Evolutionary conservation across 2,113 vertebrate genomes (phyloP).

Genomic region (Ibidorhyncha struthersii): DNA sequence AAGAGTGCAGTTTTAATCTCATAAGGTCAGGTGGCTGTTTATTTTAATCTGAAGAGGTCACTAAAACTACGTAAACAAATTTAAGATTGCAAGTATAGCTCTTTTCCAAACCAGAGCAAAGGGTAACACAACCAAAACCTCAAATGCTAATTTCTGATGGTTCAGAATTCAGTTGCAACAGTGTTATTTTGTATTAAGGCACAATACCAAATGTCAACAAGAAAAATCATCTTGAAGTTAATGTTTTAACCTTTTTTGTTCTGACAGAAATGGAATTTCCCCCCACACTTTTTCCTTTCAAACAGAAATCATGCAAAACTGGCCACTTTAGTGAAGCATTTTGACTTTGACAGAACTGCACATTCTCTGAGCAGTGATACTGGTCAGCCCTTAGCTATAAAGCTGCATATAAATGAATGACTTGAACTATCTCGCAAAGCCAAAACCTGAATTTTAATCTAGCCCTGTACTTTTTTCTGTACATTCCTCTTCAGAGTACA

Average conservation of each 20-base stretch:
- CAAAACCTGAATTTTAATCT: slow-evolving; percentile 35
- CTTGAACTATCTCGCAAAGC: not conserved
- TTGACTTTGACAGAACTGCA: slow-evolving; percentile 10
- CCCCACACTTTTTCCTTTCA: not conserved
- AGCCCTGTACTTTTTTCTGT: not conserved
- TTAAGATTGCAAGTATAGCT: not conserved
- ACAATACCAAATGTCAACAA: slow-evolving; percentile 38
- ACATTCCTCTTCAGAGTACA: slow-evolving; percentile 11
- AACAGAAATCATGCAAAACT: not conserved
- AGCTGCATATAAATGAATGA: slow-evolving; percentile 29
- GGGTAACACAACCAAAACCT: not conserved
- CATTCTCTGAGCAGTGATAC: not conserved
- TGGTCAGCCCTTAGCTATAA: not conserved
- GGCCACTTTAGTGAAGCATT: slow-evolving; percentile 9
- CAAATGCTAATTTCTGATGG: not conserved
- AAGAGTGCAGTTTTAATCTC: not conserved
- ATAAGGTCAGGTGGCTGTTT: not conserved
- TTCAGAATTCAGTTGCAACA: not conserved
- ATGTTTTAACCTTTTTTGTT: slow-evolving; percentile 34
- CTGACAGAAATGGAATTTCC: not conserved
- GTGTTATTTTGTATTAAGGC: not conserved
- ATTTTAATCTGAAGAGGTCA: not conserved
- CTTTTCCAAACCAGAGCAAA: not conserved
- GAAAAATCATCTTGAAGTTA: slow-evolving; percentile 30
- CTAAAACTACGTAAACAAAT: not conserved